A percentile compares a stretch with the other conserved stretches of the same genome.
phyloP scores from a whole-genome alignment of 2,888 invertebrate species.

The Tinea pellionella region DNA sequence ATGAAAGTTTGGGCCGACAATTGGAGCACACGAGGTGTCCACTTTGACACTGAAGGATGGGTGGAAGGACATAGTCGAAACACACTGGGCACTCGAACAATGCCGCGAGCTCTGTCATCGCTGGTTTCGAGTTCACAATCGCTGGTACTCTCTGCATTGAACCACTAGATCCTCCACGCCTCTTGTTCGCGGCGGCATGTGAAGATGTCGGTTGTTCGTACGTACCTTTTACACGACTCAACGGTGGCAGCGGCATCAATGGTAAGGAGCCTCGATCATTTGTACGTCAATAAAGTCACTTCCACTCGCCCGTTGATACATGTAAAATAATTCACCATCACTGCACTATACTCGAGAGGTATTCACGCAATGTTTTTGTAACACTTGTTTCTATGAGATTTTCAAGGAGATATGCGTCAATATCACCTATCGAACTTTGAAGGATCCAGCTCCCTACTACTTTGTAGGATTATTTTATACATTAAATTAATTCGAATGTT shows the following conservation, averaged over 20 bases:
- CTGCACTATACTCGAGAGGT: conserved; percentile 18
- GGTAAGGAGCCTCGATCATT: conserved; percentile 35
- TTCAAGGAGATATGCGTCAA: not conserved
- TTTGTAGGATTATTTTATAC: not conserved
- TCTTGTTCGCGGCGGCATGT: conserved; percentile 51
- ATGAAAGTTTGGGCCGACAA: conserved; percentile 95
- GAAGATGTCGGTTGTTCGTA: too few species aligned
- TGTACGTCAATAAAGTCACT: conserved; percentile 34
- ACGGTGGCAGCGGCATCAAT: conserved; percentile 14
- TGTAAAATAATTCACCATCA: conserved; percentile 56
- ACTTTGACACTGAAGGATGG: conserved; percentile 98
- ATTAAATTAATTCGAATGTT: not conserved
- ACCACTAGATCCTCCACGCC: conserved; percentile 63
- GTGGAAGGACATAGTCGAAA: conserved; percentile 99
- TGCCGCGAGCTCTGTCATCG: conserved; percentile 88
- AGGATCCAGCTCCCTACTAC: not conserved
- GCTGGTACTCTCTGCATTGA: conserved; percentile 63
- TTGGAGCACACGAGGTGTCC: conserved; percentile 98
- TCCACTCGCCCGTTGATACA: conserved; percentile 27
- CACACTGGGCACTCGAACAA: conserved; percentile 97
- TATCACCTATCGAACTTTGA: not conserved
- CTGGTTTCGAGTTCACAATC: conserved; percentile 70
- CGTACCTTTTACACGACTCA: conserved; percentile 19
- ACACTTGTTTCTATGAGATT: not conserved
- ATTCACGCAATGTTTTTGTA: conserved; percentile 1